Conservation (phyloP, 2,113 vertebrate species). For the Trichomycterus rosablanca region DNA sequence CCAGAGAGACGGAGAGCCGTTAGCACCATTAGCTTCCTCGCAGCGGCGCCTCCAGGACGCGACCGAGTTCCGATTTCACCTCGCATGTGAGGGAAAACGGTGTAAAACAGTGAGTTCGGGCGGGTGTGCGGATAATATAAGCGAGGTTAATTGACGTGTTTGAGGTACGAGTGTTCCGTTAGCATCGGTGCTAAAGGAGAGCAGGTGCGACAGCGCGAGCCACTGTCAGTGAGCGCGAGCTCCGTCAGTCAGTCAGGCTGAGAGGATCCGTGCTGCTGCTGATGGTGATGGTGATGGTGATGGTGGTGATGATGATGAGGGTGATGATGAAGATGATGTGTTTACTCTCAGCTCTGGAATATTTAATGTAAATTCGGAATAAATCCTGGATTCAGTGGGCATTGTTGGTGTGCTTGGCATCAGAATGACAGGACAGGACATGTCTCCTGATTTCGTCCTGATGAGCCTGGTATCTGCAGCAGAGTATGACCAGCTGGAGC, state of each 20-base stretch:
- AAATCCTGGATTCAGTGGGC: neutral
- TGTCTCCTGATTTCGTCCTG: slow-evolving; percentile 66
- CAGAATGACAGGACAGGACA: slow-evolving; percentile 62
- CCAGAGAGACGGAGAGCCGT: neutral
- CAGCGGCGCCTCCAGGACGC: neutral
- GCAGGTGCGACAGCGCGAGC: neutral
- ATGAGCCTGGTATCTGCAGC: slow-evolving; percentile 67
- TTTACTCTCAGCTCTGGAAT: too few species aligned
- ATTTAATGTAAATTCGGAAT: neutral
- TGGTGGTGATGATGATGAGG: too few species aligned
- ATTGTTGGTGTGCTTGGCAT: neutral
- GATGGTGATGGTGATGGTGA: neutral
- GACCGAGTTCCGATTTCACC: neutral
- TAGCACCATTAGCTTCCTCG: neutral
- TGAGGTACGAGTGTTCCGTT: neutral
- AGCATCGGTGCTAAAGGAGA: slow-evolving; percentile 10
- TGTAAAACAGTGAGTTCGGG: neutral
- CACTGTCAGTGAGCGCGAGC: neutral
- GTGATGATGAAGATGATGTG: too few species aligned
- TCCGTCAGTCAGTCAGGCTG: neutral
- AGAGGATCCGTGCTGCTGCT: neutral
- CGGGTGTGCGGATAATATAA: neutral
- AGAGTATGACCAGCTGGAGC: slow-evolving; percentile 60
- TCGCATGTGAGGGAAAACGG: neutral
- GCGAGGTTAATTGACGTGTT: neutral